phyloP scores from a whole-genome alignment of 2,797 vertebrate species.

The Salarias fasciatus region DNA sequence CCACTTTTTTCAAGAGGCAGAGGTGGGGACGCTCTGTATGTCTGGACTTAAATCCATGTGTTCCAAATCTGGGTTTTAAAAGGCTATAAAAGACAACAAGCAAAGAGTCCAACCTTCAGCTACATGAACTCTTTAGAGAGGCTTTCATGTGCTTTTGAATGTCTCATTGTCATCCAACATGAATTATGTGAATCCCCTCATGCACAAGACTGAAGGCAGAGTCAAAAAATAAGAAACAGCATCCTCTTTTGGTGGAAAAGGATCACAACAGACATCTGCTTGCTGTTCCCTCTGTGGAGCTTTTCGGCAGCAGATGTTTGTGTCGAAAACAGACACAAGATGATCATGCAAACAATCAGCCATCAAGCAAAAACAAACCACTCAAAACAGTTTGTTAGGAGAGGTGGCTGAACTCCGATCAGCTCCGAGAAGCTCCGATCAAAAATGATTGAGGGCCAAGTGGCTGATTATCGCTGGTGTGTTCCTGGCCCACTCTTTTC shows the following conservation, averaged over 20 bases:
- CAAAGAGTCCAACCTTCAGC: slow-evolving; percentile 14
- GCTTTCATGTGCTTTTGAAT: slow-evolving; percentile 25
- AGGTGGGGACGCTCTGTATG: slow-evolving; percentile 23
- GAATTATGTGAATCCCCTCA: neutral
- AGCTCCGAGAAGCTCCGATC: slow-evolving; percentile 38
- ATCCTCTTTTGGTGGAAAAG: slow-evolving; percentile 61
- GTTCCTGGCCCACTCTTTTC: slow-evolving; percentile 54
- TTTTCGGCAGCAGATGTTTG: slow-evolving; percentile 45
- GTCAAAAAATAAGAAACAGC: slow-evolving; percentile 56
- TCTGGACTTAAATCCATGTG: slow-evolving; percentile 21
- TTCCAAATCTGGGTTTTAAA: slow-evolving; percentile 32
- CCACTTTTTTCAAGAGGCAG: slow-evolving; percentile 35
- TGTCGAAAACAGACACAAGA: slow-evolving; percentile 34
- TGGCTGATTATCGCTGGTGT: slow-evolving; percentile 51
- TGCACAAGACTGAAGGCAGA: neutral
- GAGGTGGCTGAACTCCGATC: slow-evolving; percentile 4
- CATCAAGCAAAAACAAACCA: slow-evolving; percentile 4
- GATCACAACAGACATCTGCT: slow-evolving; percentile 23
- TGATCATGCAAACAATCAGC: slow-evolving; percentile 19
- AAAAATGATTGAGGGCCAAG: slow-evolving; percentile 47
- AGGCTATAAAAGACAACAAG: slow-evolving; percentile 7
- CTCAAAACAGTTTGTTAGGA: slow-evolving; percentile 22
- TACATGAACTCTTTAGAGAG: slow-evolving; percentile 4
- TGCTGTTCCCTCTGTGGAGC: slow-evolving; percentile 11
- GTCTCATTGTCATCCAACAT: slow-evolving; percentile 25